A percentile compares a stretch with the other conserved stretches of the same genome.
Conservation (phyloP, 2,888 invertebrate genomes). For the Eristalis intricaria region DNA sequence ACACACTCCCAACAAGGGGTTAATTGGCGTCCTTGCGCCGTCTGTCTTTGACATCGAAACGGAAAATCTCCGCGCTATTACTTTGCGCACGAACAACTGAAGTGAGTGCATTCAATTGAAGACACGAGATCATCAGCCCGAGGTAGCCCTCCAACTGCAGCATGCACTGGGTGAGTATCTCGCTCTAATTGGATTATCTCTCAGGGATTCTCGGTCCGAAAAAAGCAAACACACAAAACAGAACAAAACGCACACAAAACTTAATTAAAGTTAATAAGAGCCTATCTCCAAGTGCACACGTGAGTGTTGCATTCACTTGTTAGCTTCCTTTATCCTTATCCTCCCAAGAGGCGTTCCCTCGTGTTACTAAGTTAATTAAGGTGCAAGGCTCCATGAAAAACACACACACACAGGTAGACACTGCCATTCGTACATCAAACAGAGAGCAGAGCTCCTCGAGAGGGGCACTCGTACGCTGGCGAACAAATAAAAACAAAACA, state of each 20-base stretch:
- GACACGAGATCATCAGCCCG: neutral
- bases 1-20: too few species aligned
- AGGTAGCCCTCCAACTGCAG: neutral
- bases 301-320: constrained; percentile 46
- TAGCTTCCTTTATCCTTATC: constrained; percentile 16
- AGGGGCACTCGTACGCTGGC: constrained; percentile 4
- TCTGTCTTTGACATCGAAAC: too few species aligned
- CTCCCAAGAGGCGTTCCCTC: constrained; percentile 15
- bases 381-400: constrained; percentile 42
- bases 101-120: neutral
- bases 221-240: neutral
- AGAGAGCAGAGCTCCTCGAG: neutral
- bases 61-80: too few species aligned
- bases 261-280: constrained; percentile 69
- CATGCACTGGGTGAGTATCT: constrained; percentile 4
- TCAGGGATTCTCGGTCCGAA: constrained; percentile 21
- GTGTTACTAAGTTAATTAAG: constrained; percentile 62
- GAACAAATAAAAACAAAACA: constrained; percentile 64
- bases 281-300: constrained; percentile 5
- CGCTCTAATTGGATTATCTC: constrained; percentile 58
- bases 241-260: constrained; percentile 17
- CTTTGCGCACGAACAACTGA: neutral
- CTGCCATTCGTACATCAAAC: neutral
- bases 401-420: neutral
- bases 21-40: too few species aligned